A percentile compares a stretch with the other conserved stretches of the same genome.
Conservation (phyloP, 2,113 vertebrate genomes). For the Trichechus manatus region DNA sequence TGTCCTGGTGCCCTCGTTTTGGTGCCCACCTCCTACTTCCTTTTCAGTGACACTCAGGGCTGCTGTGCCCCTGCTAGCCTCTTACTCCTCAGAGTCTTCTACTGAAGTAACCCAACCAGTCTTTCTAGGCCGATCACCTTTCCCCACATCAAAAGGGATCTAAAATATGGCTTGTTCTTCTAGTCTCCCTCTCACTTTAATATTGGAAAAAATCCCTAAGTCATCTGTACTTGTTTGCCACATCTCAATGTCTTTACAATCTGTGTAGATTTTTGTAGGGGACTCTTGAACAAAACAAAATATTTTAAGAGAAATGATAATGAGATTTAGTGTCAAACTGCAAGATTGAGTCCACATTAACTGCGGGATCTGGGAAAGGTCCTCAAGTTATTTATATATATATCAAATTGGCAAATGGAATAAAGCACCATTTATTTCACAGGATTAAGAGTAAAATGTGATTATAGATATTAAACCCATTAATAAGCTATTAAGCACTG, state of each 20-base stretch:
- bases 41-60: not conserved
- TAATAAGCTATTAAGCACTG: not conserved
- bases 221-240: not conserved
- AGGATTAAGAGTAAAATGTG: not conserved
- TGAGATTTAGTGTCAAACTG: not conserved
- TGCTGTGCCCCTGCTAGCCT: not conserved
- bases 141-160: not conserved
- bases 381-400: not conserved
- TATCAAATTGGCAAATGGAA: constrained; percentile 23
- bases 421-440: constrained; percentile 4
- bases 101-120: not conserved
- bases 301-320: not conserved
- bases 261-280: not conserved
- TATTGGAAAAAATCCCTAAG: not conserved
- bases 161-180: not conserved
- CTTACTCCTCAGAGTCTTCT: not conserved
- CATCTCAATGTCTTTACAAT: not conserved
- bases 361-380: not conserved
- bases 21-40: not conserved
- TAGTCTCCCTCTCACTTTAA: not conserved
- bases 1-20: not conserved
- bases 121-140: not conserved
- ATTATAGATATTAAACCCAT: not conserved
- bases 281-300: not conserved
- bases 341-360: not conserved